A percentile compares a stretch with the other conserved stretches of the same genome.
phyloP scores from a whole-genome alignment of 2,797 vertebrate species.

The Pteronotus mesoamericanus region DNA sequence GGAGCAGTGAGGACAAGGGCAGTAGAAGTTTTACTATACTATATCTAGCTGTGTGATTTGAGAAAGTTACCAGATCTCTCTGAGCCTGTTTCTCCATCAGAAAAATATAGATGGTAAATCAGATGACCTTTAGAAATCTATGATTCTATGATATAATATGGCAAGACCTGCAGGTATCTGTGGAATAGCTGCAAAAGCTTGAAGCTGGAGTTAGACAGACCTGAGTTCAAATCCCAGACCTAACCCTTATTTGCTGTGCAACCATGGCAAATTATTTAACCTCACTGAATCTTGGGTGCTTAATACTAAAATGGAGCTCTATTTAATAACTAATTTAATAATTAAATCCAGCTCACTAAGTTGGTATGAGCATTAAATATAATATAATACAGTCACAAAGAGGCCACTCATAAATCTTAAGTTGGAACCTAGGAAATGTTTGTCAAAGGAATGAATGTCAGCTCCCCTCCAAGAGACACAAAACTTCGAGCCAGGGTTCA shows the following conservation, averaged over 20 bases:
- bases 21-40: neutral
- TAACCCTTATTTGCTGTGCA: neutral
- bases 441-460: neutral
- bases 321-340: neutral
- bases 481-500: neutral
- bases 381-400: neutral
- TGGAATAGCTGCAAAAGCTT: neutral
- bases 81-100: neutral
- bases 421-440: neutral
- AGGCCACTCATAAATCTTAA: neutral
- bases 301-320: neutral
- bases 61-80: neutral
- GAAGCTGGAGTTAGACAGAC: neutral
- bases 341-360: neutral
- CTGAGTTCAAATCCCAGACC: neutral
- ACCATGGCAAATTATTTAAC: neutral
- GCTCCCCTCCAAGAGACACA: neutral
- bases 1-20: neutral
- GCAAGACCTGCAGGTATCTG: neutral
- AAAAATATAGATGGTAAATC: neutral
- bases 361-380: neutral
- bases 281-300: neutral
- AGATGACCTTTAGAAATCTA: neutral
- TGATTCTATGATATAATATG: neutral
- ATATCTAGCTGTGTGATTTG: neutral